Conservation (phyloP, 2,888 invertebrate genomes). For the Isoperla grammatica region DNA sequence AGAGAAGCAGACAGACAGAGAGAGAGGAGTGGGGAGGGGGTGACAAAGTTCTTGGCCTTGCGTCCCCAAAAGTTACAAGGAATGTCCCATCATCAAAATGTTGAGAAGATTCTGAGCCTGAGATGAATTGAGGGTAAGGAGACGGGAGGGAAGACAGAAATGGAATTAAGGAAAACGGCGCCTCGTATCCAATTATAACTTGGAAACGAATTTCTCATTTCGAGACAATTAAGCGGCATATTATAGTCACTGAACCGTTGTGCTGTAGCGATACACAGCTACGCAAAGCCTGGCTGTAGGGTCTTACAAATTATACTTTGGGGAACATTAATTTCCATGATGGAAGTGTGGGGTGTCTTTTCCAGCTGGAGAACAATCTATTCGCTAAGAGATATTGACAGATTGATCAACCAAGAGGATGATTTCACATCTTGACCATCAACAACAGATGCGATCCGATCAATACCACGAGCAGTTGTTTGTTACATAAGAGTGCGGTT, state of each 20-base stretch:
- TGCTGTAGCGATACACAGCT: conserved; percentile 41
- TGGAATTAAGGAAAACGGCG: conserved; percentile 34
- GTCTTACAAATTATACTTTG: conserved; percentile 50
- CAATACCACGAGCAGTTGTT: not conserved
- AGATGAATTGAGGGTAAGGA: conserved; percentile 31
- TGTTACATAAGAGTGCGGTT: too few species aligned
- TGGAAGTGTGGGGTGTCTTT: conserved; percentile 33
- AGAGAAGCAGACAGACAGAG: conserved; percentile 2
- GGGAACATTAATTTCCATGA: conserved; percentile 50
- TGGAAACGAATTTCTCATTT: conserved; percentile 53
- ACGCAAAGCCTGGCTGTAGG: conserved; percentile 5
- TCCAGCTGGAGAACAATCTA: conserved; percentile 12
- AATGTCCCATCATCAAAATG: conserved; percentile 30
- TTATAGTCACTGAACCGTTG: conserved; percentile 46
- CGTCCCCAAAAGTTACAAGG: conserved; percentile 20
- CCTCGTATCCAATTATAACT: conserved; percentile 52
- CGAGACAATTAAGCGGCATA: conserved; percentile 52
- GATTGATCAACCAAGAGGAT: not conserved
- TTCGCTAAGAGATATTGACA: not conserved
- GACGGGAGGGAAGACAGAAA: conserved; percentile 26
- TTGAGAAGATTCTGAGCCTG: conserved; percentile 23
- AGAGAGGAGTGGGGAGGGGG: conserved; percentile 10
- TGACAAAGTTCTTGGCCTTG: conserved; percentile 23
- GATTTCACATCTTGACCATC: conserved; percentile 7
- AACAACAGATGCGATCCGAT: not conserved